A percentile compares a stretch with the other conserved stretches of the same genome.
Evolutionary conservation across 2,888 invertebrate genomes (phyloP).

Genomic region (Aplocera efformata): DNA sequence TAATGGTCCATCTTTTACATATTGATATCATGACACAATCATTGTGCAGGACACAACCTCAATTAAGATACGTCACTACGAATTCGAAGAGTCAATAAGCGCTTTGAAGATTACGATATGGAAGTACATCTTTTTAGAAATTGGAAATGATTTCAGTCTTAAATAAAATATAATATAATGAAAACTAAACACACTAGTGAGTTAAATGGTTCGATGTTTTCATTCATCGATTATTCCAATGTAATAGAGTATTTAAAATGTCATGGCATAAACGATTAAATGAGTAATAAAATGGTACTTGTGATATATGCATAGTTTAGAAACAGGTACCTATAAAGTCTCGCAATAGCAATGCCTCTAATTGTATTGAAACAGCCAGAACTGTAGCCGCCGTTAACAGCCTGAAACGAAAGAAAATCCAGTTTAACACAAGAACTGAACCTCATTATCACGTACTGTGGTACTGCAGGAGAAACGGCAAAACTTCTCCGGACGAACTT

Average conservation of each 20-base stretch:
- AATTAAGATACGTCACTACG: slow-evolving; percentile 36
- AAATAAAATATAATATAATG: slow-evolving; percentile 25
- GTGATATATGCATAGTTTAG: slow-evolving; percentile 19
- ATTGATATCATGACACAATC: slow-evolving; percentile 69
- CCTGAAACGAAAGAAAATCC: slow-evolving; percentile 34
- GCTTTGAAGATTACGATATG: slow-evolving; percentile 19
- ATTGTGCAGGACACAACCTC: slow-evolving; percentile 64
- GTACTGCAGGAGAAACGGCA: no score
- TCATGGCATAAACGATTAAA: slow-evolving; percentile 13
- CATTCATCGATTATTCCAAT: neutral
- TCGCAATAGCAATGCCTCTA: slow-evolving; percentile 45
- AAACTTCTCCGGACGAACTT: no score
- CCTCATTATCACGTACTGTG: no score
- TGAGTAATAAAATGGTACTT: slow-evolving; percentile 9
- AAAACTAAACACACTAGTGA: slow-evolving; percentile 8
- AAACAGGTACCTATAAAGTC: slow-evolving; percentile 15
- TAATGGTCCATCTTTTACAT: slow-evolving; percentile 77
- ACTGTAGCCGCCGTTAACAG: slow-evolving; percentile 26
- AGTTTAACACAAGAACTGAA: no score
- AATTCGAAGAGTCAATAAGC: slow-evolving; percentile 15
- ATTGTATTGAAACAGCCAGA: slow-evolving; percentile 36
- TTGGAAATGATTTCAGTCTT: slow-evolving; percentile 46
- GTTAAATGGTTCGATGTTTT: slow-evolving; percentile 11
- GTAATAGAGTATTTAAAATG: slow-evolving; percentile 11
- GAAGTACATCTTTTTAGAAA: slow-evolving; percentile 31